Evolutionary conservation across 2,888 invertebrate genomes (phyloP).

Genomic region (Drosophila colorata): DNA sequence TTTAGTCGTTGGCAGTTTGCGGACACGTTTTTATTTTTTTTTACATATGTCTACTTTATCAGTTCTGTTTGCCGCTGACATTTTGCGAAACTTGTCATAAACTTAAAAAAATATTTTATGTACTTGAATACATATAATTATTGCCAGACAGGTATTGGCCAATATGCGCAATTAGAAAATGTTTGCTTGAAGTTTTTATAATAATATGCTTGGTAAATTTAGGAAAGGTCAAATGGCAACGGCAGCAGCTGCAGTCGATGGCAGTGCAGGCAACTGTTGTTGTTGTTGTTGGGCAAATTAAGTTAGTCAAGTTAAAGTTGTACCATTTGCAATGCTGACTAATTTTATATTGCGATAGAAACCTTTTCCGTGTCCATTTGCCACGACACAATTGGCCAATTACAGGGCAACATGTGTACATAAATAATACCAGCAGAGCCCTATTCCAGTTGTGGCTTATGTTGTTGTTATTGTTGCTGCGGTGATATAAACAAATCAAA

Average conservation of each 20-base stretch:
- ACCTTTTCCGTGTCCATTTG: conserved; percentile 10
- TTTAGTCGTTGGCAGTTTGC: conserved; percentile 6
- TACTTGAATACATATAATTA: conserved; percentile 16
- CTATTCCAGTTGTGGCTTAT: conserved; percentile 10
- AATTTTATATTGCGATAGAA: conserved; percentile 4
- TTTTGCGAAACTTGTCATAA: conserved; percentile 16
- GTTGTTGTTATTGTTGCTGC: conserved; percentile 31
- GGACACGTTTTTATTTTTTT: conserved; percentile 1
- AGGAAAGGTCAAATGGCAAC: conserved; percentile 39
- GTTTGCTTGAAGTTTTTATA: conserved; percentile 6
- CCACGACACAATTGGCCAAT: conserved; percentile 43
- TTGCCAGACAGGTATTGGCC: conserved; percentile 10
- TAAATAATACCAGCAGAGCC: conserved; percentile 22
- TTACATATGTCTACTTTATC: conserved; percentile 1
- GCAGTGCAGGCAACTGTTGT: neutral
- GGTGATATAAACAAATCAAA: conserved; percentile 75
- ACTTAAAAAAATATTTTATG: neutral
- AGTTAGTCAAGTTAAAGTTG: too few relatives aligned
- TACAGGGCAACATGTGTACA: conserved; percentile 32
- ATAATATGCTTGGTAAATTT: conserved; percentile 5
- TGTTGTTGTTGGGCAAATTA: neutral
- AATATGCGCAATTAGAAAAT: conserved; percentile 15
- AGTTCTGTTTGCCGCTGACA: conserved; percentile 11
- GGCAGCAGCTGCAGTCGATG: conserved; percentile 25
- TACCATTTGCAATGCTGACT: conserved; percentile 11